Evolutionary conservation across 2,888 invertebrate genomes (phyloP), one percentile per base, ranked within the genome.

Genomic region (Lithophane semibrunnea): DNA sequence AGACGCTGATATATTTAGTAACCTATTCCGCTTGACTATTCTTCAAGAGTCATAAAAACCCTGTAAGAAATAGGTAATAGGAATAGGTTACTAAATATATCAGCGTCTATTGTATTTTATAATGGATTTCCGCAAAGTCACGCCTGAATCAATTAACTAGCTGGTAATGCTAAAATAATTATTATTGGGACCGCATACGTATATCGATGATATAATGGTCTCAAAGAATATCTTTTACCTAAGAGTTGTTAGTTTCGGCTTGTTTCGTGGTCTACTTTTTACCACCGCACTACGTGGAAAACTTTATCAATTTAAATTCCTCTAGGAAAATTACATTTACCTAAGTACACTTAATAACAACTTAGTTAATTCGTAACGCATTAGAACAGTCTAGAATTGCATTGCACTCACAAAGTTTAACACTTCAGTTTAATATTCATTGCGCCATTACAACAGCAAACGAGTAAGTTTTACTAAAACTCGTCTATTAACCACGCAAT

Each of bases 341-440:
- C 37, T 42, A 58, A 12, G 29, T 29, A 47, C 24, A 63, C 29
- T 47, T 65, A 60, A 70, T 49, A 72, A 12, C 16, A 52, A 73
- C 56, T 73, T 61, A 37, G 49, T 63, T 2, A 64, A 61, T 44
- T 49, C 44, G 12, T 70, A 47, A 29, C 44, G 12, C 70, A 52
- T 47, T 54, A 13, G 18, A 63, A 2, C 47, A 63, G 71, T 65
- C 49, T 54, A 60, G 16, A 44, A 75, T 29, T 61, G 21, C 60
- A 74, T 37, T 74, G 61, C 60, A 82, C 37, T 66, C 49, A 29
- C 24, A 18, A 65, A 74, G 74, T 77, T 63, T 56, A 21, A 56
- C 66, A 65, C 52, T 73, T 60, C 13, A 69, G 18, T 77, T 77
- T 77, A 52, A 75, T 56, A 60, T 60, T 56, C 60, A 79, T 75